Conservation (phyloP, 2,888 invertebrate genomes). For the Steromphala cineraria region DNA sequence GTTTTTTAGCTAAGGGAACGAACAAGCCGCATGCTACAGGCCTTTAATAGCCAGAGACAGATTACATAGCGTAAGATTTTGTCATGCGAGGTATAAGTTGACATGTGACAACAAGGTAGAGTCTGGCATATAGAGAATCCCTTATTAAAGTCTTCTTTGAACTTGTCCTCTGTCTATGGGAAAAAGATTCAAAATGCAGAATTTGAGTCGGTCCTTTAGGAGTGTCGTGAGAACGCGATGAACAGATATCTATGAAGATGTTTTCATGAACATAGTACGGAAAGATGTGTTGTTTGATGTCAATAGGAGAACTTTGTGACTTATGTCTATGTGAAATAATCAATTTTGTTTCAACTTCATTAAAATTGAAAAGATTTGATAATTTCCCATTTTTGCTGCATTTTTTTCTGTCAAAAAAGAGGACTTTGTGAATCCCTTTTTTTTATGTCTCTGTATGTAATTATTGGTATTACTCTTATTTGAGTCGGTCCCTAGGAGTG, state of each 20-base stretch:
- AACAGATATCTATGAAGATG: background rate
- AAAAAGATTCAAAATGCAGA: background rate
- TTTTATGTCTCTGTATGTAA: too few species aligned
- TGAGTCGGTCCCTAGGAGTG: background rate
- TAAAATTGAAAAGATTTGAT: too few species aligned
- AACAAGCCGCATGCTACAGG: too few species aligned
- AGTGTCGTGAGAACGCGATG: conserved; percentile 3
- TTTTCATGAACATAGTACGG: too few species aligned
- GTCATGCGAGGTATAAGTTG: background rate
- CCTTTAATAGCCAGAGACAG: background rate
- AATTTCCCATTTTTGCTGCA: too few species aligned
- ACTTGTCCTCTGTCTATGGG: conserved; percentile 7
- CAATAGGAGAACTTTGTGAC: background rate
- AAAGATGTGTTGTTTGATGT: conserved; percentile 10
- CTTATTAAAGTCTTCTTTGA: conserved; percentile 15
- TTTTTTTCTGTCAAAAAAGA: too few species aligned
- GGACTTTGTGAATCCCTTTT: too few species aligned
- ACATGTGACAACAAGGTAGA: background rate
- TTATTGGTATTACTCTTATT: too few species aligned
- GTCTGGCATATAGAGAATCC: background rate
- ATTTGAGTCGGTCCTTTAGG: background rate
- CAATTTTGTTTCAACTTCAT: too few species aligned
- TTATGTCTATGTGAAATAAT: too few species aligned
- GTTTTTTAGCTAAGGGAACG: too few species aligned
- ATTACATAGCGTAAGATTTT: background rate